phyloP scores from a whole-genome alignment of 2,888 invertebrate genomes.

The Portevinia maculata region DNA sequence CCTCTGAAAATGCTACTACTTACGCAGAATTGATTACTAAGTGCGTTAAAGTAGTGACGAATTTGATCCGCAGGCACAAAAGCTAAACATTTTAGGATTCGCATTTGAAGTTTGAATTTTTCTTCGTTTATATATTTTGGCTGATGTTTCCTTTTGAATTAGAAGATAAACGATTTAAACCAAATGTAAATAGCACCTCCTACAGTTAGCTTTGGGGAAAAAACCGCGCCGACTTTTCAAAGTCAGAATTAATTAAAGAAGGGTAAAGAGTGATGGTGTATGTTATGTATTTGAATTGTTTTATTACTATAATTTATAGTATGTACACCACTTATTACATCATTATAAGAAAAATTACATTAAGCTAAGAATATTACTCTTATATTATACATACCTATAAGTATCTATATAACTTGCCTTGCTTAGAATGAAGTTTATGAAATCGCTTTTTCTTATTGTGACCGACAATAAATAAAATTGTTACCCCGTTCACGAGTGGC shows the following conservation, averaged over 20 bases:
- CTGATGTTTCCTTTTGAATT: slow-evolving; percentile 1
- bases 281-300: no score
- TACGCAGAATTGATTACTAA: slow-evolving; percentile 19
- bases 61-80: slow-evolving; percentile 17
- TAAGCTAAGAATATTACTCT: no score
- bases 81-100: slow-evolving; percentile 11
- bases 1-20: no score
- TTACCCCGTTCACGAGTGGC: no score
- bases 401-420: no score
- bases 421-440: no score
- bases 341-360: no score
- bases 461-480: no score
- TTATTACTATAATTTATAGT: no score
- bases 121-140: not conserved
- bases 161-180: not conserved
- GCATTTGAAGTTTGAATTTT: slow-evolving; percentile 9
- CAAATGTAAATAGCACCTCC: not conserved
- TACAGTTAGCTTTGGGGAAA: slow-evolving; percentile 4
- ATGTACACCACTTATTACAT: no score
- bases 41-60: slow-evolving; percentile 13
- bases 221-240: slow-evolving; percentile 12
- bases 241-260: slow-evolving; percentile 10
- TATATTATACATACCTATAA: no score
- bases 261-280: slow-evolving; percentile 4
- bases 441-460: no score